phyloP scores from a whole-genome alignment of 2,888 invertebrate genomes.

The Gymnosoma rotundatum region DNA sequence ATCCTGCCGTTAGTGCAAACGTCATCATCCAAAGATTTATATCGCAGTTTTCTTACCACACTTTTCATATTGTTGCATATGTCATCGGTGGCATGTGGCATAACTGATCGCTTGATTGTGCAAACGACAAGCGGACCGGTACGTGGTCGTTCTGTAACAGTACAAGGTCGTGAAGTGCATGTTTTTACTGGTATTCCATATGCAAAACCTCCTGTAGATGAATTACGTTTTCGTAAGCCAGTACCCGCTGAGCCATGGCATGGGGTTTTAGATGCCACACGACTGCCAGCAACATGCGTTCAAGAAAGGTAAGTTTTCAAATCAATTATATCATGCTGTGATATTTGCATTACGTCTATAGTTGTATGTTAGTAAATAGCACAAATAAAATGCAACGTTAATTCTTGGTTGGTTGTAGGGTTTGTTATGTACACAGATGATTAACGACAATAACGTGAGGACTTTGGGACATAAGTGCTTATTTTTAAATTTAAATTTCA shows the following conservation, averaged over 20 bases:
- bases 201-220: constrained; percentile 94
- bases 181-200: constrained; percentile 95
- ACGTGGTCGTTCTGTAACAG: constrained; percentile 90
- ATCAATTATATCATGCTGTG: too few relatives aligned
- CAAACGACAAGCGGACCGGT: constrained; percentile 92
- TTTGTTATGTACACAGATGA: too few relatives aligned
- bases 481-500: too few relatives aligned
- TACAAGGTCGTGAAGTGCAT: constrained; percentile 92
- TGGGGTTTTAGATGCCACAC: constrained; percentile 91
- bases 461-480: too few relatives aligned
- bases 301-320: constrained; percentile 86
- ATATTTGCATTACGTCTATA: too few relatives aligned
- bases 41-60: constrained; percentile 72
- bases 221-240: constrained; percentile 92
- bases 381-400: too few relatives aligned
- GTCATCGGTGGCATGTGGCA: constrained; percentile 78
- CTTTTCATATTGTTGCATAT: constrained; percentile 77
- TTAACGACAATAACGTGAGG: too few relatives aligned
- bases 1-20: constrained; percentile 18
- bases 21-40: constrained; percentile 62
- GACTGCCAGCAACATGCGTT: constrained; percentile 92
- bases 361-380: too few relatives aligned
- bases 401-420: too few relatives aligned
- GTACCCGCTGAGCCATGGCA: constrained; percentile 94
- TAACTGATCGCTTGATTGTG: constrained; percentile 89